A percentile compares a stretch with the other conserved stretches of the same genome.
phyloP scores from a whole-genome alignment of 2,113 vertebrate species.

The Syngnathus typhle region DNA sequence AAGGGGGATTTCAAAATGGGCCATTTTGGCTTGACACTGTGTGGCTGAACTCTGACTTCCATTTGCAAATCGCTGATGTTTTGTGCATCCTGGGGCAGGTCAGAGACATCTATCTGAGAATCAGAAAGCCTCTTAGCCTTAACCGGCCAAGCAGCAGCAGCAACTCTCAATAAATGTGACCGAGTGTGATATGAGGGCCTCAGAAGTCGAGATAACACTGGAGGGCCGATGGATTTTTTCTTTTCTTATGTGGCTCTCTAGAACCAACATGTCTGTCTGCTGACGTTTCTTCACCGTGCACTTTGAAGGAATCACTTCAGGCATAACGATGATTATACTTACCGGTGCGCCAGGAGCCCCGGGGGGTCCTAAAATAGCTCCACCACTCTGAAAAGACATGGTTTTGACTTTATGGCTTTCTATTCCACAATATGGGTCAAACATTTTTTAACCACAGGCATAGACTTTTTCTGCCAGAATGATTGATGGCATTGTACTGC shows the following conservation, averaged over 20 bases:
- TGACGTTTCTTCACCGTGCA: constrained; percentile 27
- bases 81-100: constrained; percentile 39
- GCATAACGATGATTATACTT: constrained; percentile 61
- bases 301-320: constrained; percentile 47
- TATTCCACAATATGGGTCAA: constrained; percentile 39
- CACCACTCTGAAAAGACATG: constrained; percentile 75
- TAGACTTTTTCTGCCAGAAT: constrained; percentile 5
- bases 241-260: constrained; percentile 49
- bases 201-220: constrained; percentile 38
- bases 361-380: constrained; percentile 73
- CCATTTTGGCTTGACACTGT: constrained; percentile 33
- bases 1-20: constrained; percentile 60
- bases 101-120: constrained; percentile 47
- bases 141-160: constrained; percentile 8
- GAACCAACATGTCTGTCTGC: constrained; percentile 32
- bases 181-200: constrained; percentile 39
- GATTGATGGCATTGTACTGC: constrained; percentile 12
- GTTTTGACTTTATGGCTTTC: constrained; percentile 17
- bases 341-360: constrained; percentile 87
- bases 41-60: constrained; percentile 30
- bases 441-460: constrained; percentile 23
- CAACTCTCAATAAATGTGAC: constrained; percentile 37
- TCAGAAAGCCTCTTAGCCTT: constrained; percentile 41
- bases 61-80: constrained; percentile 58
- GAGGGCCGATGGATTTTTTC: constrained; percentile 41